Percentiles rank a stretch among this genome's conserved stretches.
phyloP scores from a whole-genome alignment of 92 coral and sea anemone species.

The Phymanthus crucifer region DNA sequence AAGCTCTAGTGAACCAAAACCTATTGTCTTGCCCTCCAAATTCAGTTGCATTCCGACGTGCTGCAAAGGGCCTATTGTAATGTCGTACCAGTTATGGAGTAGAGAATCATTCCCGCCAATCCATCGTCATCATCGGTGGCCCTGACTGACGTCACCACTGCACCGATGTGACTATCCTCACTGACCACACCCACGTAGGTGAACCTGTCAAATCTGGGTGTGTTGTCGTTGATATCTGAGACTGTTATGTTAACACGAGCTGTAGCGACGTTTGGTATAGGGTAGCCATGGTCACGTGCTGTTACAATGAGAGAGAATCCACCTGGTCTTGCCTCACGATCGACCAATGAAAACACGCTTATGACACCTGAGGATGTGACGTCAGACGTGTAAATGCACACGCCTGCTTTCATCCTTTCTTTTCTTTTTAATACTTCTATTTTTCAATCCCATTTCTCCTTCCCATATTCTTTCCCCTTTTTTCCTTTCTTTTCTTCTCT shows the following conservation, averaged over 20 bases:
- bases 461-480: background rate
- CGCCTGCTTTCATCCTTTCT: background rate
- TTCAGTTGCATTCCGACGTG: background rate
- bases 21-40: no score
- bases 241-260: constrained; percentile 79
- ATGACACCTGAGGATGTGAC: constrained; percentile 57
- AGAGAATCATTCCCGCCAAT: constrained; percentile 77
- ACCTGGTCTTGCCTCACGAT: constrained; percentile 84
- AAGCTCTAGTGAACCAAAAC: no score
- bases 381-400: background rate
- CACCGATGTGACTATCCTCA: constrained; percentile 65
- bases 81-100: constrained; percentile 71
- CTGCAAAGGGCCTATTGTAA: background rate
- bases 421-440: no score
- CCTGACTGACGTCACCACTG: constrained; percentile 64
- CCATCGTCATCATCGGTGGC: constrained; percentile 87
- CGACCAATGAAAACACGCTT: constrained; percentile 61
- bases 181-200: constrained; percentile 71
- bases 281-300: constrained; percentile 96
- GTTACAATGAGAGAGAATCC: constrained; percentile 74
- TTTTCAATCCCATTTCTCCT: background rate
- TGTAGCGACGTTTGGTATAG: constrained; percentile 62
- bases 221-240: constrained; percentile 90
- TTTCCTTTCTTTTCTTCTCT: background rate
- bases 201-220: constrained; percentile 84